phyloP scores from a whole-genome alignment of 2,888 invertebrate genomes.

The Hydriomena furcata region DNA sequence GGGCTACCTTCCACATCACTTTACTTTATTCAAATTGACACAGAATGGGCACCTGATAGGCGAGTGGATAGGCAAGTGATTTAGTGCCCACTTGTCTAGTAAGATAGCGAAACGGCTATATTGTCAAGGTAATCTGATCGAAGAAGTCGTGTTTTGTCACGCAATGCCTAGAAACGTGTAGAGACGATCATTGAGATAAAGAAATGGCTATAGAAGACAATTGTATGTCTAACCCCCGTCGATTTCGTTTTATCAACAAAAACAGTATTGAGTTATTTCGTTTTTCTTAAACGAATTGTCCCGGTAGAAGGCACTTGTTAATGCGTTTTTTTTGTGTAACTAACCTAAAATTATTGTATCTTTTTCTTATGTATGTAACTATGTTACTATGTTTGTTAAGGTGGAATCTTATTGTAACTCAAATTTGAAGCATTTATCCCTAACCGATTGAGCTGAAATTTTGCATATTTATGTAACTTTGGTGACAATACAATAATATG shows the following conservation, averaged over 20 bases:
- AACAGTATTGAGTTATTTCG: not conserved
- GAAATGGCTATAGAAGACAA: slow-evolving; percentile 50
- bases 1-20: slow-evolving; percentile 45
- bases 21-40: slow-evolving; percentile 69
- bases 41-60: slow-evolving; percentile 44
- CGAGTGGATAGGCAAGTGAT: slow-evolving; percentile 21
- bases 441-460: too few relatives aligned
- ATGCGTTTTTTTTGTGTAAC: too few relatives aligned
- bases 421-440: too few relatives aligned
- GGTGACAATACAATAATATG: too few relatives aligned
- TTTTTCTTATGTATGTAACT: too few relatives aligned
- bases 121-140: slow-evolving; percentile 63
- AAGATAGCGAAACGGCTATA: slow-evolving; percentile 51
- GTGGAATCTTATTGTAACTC: too few relatives aligned
- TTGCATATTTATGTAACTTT: too few relatives aligned
- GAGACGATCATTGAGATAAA: slow-evolving; percentile 36
- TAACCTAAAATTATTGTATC: too few relatives aligned
- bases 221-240: slow-evolving; percentile 39
- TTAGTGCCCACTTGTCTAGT: slow-evolving; percentile 20
- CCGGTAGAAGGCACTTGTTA: too few relatives aligned
- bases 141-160: slow-evolving; percentile 67
- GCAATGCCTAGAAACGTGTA: slow-evolving; percentile 47
- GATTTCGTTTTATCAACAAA: slow-evolving; percentile 9
- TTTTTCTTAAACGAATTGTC: too few relatives aligned
- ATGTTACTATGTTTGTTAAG: too few relatives aligned